phyloP scores from a whole-genome alignment of 2,797 vertebrate species.

The Enteromius paludinosus region DNA sequence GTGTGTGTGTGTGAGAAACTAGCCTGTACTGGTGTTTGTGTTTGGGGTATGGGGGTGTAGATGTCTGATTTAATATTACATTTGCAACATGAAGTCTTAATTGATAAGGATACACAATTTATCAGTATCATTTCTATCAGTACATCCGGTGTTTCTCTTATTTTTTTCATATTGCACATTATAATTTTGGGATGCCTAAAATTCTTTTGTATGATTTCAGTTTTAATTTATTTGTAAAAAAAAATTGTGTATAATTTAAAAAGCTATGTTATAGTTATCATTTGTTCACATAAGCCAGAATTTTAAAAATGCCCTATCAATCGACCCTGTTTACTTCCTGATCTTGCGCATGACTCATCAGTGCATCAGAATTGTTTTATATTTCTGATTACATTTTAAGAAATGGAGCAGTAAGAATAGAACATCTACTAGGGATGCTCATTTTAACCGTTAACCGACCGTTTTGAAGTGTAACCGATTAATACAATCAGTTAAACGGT shows the following conservation, averaged over 20 bases:
- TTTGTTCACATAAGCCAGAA: neutral
- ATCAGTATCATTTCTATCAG: neutral
- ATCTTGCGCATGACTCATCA: neutral
- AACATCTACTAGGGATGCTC: too few species aligned
- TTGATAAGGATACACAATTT: neutral
- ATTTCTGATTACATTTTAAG: neutral
- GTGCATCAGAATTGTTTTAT: neutral
- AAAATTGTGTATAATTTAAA: neutral
- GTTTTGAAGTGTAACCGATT: too few species aligned
- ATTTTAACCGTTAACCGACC: too few species aligned
- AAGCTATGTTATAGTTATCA: neutral
- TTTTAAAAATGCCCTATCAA: neutral
- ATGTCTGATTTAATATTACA: constrained; percentile 6
- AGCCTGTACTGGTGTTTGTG: neutral
- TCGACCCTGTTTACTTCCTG: neutral
- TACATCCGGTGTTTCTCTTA: neutral
- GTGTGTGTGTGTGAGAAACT: too few species aligned
- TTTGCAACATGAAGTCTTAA: constrained; percentile 24
- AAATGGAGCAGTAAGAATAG: neutral
- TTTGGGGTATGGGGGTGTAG: neutral
- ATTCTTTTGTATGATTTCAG: neutral
- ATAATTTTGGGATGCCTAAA: neutral
- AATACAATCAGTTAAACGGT: too few species aligned
- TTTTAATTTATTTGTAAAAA: neutral
- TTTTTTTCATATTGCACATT: neutral